Evolutionary conservation across 2,888 invertebrate species (phyloP).

Genomic region (Meliscaeva auricollis): DNA sequence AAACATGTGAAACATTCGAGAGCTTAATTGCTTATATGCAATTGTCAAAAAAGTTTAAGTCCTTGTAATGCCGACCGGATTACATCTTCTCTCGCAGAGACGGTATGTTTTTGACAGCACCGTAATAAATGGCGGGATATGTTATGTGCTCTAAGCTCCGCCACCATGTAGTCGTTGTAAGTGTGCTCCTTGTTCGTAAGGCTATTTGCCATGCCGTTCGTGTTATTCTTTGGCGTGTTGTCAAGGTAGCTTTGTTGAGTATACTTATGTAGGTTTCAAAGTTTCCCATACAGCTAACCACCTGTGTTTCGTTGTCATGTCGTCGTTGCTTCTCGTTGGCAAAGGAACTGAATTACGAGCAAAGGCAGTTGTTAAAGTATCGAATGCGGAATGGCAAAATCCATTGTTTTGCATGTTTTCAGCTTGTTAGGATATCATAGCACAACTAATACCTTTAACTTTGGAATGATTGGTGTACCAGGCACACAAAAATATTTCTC

Average conservation of each 20-base stretch:
- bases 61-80: conserved; percentile 70
- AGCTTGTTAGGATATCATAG: conserved; percentile 11
- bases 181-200: conserved; percentile 5
- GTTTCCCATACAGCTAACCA: conserved; percentile 30
- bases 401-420: not conserved
- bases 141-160: conserved; percentile 13
- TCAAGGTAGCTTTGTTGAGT: conserved; percentile 8
- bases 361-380: conserved; percentile 33
- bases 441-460: not conserved
- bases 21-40: conserved; percentile 73
- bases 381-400: not conserved
- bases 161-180: conserved; percentile 15
- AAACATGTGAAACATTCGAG: conserved; percentile 44
- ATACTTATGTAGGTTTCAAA: conserved; percentile 19
- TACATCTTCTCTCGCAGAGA: conserved; percentile 44
- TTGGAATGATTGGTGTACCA: not conserved
- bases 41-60: conserved; percentile 72
- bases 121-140: conserved; percentile 55
- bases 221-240: conserved; percentile 57
- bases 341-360: conserved; percentile 54
- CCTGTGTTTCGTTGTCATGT: conserved; percentile 61
- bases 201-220: not conserved
- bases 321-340: conserved; percentile 29
- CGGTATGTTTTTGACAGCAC: conserved; percentile 60
- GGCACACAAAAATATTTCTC: conserved; percentile 1